Conservation (phyloP, 1,140 invertebrate genomes). For the Melitaea cinxia region DNA sequence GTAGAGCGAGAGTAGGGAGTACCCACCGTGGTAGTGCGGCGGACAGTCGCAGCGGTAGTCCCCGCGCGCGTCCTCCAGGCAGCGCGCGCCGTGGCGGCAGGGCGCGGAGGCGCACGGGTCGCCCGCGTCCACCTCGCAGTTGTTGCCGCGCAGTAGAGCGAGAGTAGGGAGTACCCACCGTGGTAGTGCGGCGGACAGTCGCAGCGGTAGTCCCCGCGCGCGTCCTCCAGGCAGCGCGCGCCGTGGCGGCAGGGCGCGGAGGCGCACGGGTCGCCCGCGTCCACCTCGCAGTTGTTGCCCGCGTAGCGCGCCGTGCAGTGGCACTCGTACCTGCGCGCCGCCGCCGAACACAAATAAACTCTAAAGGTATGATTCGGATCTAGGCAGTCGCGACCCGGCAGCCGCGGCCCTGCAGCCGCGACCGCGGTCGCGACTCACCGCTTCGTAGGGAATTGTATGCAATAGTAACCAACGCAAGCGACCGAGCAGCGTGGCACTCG, state of each 20-base stretch:
- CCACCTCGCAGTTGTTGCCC: conserved; percentile 92
- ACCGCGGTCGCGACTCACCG: no score
- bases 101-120: conserved; percentile 86
- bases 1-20: no score
- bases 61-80: not conserved
- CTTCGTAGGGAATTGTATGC: no score
- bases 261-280: conserved; percentile 87
- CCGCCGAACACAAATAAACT: no score
- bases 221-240: conserved; percentile 88
- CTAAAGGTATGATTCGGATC: no score
- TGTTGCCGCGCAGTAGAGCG: no score
- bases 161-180: conserved; percentile 61
- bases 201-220: conserved; percentile 89
- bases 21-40: no score
- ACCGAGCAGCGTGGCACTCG: conserved; percentile 88
- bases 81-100: not conserved
- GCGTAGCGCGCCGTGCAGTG: conserved; percentile 89
- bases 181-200: conserved; percentile 88
- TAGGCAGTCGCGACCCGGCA: no score
- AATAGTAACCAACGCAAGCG: conserved; percentile 91
- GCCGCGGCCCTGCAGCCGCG: no score
- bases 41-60: no score
- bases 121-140: conserved; percentile 86
- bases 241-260: conserved; percentile 88
- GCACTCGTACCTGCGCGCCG: conserved; percentile 85